These are phyloP conservation scores for Acropora yongei DNA, from an alignment of 64 coral and sea anemone genomes.

Conservation along the genomic window DNA sequence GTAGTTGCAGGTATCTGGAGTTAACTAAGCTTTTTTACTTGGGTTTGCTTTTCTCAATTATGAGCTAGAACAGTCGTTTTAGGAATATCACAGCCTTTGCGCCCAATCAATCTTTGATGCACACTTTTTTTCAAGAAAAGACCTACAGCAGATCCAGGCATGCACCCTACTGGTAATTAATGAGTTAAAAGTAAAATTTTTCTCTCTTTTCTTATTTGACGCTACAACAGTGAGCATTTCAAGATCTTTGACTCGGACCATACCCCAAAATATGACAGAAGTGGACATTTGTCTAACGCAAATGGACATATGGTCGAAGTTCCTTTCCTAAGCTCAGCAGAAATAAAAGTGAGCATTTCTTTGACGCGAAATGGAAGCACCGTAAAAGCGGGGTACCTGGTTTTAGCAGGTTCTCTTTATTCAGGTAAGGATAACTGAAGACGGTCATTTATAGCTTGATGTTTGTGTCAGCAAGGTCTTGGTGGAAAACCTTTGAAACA, in stretches of 20 bases:
- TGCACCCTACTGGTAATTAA: too few relatives aligned
- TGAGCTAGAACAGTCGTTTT: too few relatives aligned
- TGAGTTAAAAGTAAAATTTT: too few relatives aligned
- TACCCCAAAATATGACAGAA: neutral
- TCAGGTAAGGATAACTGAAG: neutral
- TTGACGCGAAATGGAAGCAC: neutral
- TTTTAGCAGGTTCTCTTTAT: neutral
- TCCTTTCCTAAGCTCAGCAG: neutral
- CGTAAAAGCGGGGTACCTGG: neutral
- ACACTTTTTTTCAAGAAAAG: too few relatives aligned
- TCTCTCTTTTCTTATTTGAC: too few relatives aligned
- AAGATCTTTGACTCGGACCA: slow-evolving; percentile 11
- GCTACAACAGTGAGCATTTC: neutral
- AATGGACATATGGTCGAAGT: neutral
- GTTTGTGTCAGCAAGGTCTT: too few relatives aligned
- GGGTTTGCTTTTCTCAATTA: too few relatives aligned
- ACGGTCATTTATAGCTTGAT: too few relatives aligned
- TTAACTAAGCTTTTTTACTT: neutral
- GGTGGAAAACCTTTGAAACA: too few relatives aligned
- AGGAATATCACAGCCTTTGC: too few relatives aligned
- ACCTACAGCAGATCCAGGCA: too few relatives aligned
- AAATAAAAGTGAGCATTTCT: neutral
- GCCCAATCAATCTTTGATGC: too few relatives aligned
- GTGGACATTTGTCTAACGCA: neutral
- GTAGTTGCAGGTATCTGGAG: neutral